phyloP scores from a whole-genome alignment of 2,797 vertebrate species.

The Emydoidea blandingii region DNA sequence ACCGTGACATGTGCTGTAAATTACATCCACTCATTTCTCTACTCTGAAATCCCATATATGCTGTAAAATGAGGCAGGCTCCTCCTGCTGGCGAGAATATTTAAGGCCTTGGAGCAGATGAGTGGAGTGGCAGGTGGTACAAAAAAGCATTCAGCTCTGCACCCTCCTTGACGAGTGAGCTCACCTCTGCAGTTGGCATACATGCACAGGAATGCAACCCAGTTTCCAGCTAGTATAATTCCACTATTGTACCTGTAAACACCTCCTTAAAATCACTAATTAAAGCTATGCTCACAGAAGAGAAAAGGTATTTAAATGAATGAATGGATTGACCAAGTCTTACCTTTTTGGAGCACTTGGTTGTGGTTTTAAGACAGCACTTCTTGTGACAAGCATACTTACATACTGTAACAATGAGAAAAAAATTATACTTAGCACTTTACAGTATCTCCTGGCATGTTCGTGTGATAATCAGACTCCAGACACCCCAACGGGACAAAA shows the following conservation, averaged over 20 bases:
- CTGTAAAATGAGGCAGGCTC: not conserved
- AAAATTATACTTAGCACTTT: not conserved
- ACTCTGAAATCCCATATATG: not conserved
- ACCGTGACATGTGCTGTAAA: not conserved
- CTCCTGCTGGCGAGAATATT: not conserved
- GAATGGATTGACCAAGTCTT: constrained; percentile 60
- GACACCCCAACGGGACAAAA: not conserved
- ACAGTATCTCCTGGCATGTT: not conserved
- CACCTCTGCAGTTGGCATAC: not conserved
- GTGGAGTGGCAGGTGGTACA: not conserved
- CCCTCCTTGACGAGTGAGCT: not conserved
- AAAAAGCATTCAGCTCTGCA: not conserved
- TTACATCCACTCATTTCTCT: not conserved
- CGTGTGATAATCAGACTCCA: not conserved
- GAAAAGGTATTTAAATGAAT: not conserved
- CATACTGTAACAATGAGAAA: constrained; percentile 87
- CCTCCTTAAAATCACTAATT: not conserved
- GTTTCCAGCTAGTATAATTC: not conserved
- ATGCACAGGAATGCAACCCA: not conserved
- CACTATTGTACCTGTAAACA: not conserved
- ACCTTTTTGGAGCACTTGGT: constrained; percentile 98
- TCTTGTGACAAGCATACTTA: constrained; percentile 97
- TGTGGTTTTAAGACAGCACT: constrained; percentile 95
- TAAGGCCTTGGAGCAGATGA: not conserved
- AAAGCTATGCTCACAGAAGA: not conserved